Conservation (phyloP, 2,113 vertebrate genomes). For the Hucho hucho region DNA sequence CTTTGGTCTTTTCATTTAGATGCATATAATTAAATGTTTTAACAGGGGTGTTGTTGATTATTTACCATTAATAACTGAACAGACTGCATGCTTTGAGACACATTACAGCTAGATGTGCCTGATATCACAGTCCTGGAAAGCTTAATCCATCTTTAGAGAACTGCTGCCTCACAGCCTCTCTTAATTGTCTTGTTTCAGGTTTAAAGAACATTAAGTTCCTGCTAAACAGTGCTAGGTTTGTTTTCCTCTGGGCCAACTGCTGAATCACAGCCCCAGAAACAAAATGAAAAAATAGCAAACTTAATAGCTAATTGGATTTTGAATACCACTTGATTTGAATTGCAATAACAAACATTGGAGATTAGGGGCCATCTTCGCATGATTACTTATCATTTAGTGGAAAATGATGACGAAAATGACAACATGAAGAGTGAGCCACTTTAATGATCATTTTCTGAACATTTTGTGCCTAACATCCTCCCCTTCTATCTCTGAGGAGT, state of each 20-base stretch:
- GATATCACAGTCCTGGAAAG: conserved; percentile 22
- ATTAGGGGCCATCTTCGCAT: neutral
- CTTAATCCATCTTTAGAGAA: conserved; percentile 42
- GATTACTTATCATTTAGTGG: neutral
- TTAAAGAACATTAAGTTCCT: neutral
- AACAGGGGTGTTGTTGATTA: too few relatives aligned
- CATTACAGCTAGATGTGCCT: conserved; percentile 8
- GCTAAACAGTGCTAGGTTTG: neutral
- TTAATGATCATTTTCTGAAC: neutral
- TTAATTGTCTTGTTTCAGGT: neutral
- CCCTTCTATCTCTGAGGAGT: neutral
- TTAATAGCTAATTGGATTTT: neutral
- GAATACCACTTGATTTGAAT: neutral
- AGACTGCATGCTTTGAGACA: conserved; percentile 7
- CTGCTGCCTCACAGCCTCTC: neutral
- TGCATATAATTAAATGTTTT: too few relatives aligned
- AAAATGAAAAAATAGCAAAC: neutral
- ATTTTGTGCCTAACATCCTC: too few relatives aligned
- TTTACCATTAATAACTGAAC: conserved; percentile 19
- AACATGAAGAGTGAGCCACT: too few relatives aligned
- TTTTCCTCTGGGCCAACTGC: neutral
- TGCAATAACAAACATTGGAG: neutral
- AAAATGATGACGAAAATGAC: too few relatives aligned
- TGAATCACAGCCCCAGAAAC: neutral
- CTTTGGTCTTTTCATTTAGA: too few relatives aligned